Evolutionary conservation across 2,113 vertebrate species (phyloP).

Genomic region (Oncorhynchus nerka): DNA sequence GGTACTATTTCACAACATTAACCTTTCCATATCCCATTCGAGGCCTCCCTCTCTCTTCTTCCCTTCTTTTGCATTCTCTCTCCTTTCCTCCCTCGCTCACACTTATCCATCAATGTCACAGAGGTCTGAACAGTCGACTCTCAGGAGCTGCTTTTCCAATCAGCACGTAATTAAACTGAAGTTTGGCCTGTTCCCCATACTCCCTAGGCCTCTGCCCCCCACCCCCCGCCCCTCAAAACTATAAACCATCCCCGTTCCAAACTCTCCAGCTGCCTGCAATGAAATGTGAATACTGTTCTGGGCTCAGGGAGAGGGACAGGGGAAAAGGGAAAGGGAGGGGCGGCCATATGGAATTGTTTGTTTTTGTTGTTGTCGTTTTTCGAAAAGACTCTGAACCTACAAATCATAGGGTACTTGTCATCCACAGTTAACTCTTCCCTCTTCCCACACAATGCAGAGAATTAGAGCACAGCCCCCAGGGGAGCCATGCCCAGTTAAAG

Average conservation of each 20-base stretch:
- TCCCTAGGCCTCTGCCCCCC: slow-evolving; percentile 19
- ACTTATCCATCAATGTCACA: slow-evolving; percentile 67
- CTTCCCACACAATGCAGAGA: slow-evolving; percentile 50
- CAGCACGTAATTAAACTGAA: slow-evolving; percentile 67
- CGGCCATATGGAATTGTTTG: slow-evolving; percentile 32
- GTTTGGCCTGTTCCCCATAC: slow-evolving; percentile 61
- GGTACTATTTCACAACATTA: slow-evolving; percentile 1
- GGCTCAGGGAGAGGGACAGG: not conserved
- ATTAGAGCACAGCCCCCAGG: slow-evolving; percentile 39
- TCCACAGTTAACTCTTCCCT: slow-evolving; percentile 56
- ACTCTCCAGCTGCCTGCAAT: slow-evolving; percentile 38
- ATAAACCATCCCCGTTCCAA: slow-evolving; percentile 43
- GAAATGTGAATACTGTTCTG: slow-evolving; percentile 1
- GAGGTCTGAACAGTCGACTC: slow-evolving; percentile 55
- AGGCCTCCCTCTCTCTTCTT: slow-evolving; percentile 6
- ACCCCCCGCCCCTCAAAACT: slow-evolving; percentile 18
- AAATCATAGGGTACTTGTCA: slow-evolving; percentile 52
- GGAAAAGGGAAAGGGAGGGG: slow-evolving; percentile 3
- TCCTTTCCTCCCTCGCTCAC: too few species aligned
- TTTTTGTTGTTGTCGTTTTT: slow-evolving; percentile 40
- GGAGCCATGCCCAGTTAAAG: slow-evolving; percentile 53
- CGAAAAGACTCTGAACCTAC: slow-evolving; percentile 27
- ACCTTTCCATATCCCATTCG: slow-evolving; percentile 16
- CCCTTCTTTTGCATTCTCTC: slow-evolving; percentile 22
- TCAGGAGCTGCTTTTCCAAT: slow-evolving; percentile 67